Evolutionary conservation across 2,113 vertebrate genomes (phyloP), one percentile per base, ranked within the genome.

Genomic region (Pelusios castaneus): DNA sequence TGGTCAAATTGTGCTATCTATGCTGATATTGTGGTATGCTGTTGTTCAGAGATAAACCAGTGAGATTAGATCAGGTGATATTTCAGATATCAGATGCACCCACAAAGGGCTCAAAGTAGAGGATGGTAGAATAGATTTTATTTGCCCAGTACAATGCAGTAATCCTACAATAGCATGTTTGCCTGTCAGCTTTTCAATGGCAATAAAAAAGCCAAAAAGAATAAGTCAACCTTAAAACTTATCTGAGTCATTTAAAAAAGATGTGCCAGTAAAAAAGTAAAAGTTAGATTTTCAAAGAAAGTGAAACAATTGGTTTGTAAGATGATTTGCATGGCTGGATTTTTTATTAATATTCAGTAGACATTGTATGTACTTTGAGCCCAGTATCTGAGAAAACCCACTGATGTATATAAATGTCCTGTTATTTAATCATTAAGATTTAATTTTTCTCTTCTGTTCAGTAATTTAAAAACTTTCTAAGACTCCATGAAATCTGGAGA

Each of bases 271-370:
- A 96, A 96, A 93, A 85, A 92, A 96, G 94, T 93, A 82, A 93
- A 97, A 56, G 55, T 78, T 89, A 82, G 93, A 89, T 76, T 97
- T 97, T 97, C 92, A 93, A 96, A 92, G 58, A 92, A 88, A 96
- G 95, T 95, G 92, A 82, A 85, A 97, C 95, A 60, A 49, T 96
- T 95, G 97, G 97, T 95, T 95, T 92, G 86, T 91, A 81, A 80
- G 84, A 95, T 52, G 89, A 95, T 95, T 95, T 98, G 98, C 98
- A 98, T 98, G 98, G 96, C 96, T 93, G 93, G 96, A 97, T 97
- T 97, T 95, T 96, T 92, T 94, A 54, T 96, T 96, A 93, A 91
- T 91, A 96, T 88, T 96, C 89, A 76, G 51, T 96, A 96, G 96
- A 95, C 96, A 96, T 95, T 93, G 96, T 97, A 97, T 96, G 97